Conservation (phyloP, 30 jellyfish, hydroid and myxozoan species). For the Nemopilema nomurai region DNA sequence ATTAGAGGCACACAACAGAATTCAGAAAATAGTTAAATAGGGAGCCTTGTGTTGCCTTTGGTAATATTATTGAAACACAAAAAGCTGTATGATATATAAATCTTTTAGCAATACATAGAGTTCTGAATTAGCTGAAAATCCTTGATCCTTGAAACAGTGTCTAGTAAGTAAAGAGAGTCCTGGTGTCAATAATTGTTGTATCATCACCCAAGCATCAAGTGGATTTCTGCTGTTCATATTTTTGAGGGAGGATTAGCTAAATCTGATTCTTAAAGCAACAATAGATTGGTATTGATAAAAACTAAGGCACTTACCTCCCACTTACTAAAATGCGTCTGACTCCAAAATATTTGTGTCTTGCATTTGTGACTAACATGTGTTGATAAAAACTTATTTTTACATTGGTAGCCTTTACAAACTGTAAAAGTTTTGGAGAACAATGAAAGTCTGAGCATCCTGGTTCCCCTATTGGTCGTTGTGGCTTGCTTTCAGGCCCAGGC, state of each 20-base stretch:
- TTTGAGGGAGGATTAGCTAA: background rate
- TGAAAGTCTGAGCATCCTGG: slow-evolving; percentile 86
- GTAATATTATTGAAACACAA: too few relatives aligned
- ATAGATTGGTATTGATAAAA: background rate
- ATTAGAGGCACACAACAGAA: background rate
- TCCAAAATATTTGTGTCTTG: slow-evolving; percentile 85
- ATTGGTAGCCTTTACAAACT: slow-evolving; percentile 93
- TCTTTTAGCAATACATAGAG: too few relatives aligned
- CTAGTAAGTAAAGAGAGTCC: too few relatives aligned
- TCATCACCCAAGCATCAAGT: too few relatives aligned
- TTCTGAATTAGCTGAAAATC: too few relatives aligned
- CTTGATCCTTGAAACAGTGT: too few relatives aligned
- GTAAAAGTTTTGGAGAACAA: slow-evolving; percentile 85
- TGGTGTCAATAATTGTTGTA: too few relatives aligned
- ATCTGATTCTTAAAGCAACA: background rate
- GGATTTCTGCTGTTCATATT: too few relatives aligned
- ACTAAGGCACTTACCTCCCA: slow-evolving; percentile 78
- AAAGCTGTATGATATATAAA: too few relatives aligned
- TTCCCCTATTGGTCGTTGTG: slow-evolving; percentile 93
- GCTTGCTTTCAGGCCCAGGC: slow-evolving; percentile 88
- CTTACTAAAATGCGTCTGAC: slow-evolving; percentile 79
- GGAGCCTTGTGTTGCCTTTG: too few relatives aligned
- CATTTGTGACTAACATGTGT: slow-evolving; percentile 80
- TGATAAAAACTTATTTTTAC: slow-evolving; percentile 75
- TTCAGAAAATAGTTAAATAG: background rate